These are phyloP conservation scores for Lepidostoma basale DNA, from an alignment of 1,140 invertebrate genomes.

Conservation along the genomic window DNA sequence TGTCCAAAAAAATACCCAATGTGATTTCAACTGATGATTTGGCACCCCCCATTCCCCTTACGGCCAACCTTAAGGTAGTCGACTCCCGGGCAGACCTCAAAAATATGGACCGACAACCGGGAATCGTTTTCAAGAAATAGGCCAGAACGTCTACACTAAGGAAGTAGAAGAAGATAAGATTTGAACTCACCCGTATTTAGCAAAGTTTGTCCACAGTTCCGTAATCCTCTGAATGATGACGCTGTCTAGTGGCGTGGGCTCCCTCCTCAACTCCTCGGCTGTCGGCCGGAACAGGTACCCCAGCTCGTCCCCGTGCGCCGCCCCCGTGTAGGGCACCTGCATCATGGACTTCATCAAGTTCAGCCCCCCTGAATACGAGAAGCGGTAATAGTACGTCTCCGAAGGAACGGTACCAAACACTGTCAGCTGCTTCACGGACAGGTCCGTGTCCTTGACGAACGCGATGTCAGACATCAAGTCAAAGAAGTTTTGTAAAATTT, in stretches of 20 bases:
- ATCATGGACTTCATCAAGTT: conserved; percentile 52
- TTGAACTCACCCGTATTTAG: conserved; percentile 39
- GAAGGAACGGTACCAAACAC: neutral
- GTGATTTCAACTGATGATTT: no score
- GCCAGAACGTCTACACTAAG: no score
- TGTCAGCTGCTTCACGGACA: neutral
- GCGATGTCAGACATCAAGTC: conserved; percentile 25
- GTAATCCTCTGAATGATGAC: conserved; percentile 54
- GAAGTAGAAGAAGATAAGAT: neutral
- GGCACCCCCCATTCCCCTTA: no score
- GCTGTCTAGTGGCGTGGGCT: conserved; percentile 48
- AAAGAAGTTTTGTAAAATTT: conserved; percentile 15
- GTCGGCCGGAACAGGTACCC: conserved; percentile 54
- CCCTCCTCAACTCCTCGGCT: conserved; percentile 46
- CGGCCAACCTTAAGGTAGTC: no score
- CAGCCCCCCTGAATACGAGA: conserved; percentile 50
- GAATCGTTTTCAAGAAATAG: no score
- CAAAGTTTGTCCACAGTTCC: conserved; percentile 58
- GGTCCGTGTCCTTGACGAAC: conserved; percentile 28
- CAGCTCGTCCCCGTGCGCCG: conserved; percentile 56
- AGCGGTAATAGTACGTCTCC: conserved; percentile 49
- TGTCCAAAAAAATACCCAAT: no score
- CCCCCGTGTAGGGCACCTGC: conserved; percentile 51
- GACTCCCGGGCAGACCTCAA: no score
- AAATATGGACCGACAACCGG: no score